A percentile compares a stretch with the other conserved stretches of the same genome.
Conservation (phyloP, 2,113 vertebrate species). For the Tragelaphus scriptus region DNA sequence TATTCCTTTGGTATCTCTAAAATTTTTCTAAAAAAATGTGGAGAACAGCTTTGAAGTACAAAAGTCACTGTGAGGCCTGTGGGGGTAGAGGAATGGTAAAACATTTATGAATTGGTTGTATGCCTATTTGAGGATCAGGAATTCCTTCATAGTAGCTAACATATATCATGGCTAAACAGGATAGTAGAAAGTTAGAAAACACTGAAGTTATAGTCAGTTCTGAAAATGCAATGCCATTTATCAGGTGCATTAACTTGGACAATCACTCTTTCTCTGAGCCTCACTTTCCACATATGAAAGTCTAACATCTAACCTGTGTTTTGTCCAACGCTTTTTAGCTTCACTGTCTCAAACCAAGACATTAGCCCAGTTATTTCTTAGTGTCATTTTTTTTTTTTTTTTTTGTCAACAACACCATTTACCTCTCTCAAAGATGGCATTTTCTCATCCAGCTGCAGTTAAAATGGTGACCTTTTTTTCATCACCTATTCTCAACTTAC, state of each 20-base stretch:
- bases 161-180: neutral
- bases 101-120: neutral
- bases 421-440: neutral
- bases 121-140: neutral
- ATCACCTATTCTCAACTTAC: neutral
- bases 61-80: neutral
- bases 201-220: neutral
- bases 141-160: neutral
- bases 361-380: neutral
- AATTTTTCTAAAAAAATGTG: neutral
- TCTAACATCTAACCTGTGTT: neutral
- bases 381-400: neutral
- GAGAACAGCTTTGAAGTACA: neutral
- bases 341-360: neutral
- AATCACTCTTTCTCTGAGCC: neutral
- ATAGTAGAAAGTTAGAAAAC: neutral
- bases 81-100: neutral
- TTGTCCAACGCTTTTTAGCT: neutral
- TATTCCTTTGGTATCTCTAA: too few species aligned
- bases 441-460: neutral
- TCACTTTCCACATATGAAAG: neutral
- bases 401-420: neutral
- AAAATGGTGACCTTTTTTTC: neutral
- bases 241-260: neutral
- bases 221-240: neutral